Percentiles rank a stretch among this genome's conserved stretches.
phyloP scores from a whole-genome alignment of 1,140 invertebrate species.

The Drosophila arawakana region DNA sequence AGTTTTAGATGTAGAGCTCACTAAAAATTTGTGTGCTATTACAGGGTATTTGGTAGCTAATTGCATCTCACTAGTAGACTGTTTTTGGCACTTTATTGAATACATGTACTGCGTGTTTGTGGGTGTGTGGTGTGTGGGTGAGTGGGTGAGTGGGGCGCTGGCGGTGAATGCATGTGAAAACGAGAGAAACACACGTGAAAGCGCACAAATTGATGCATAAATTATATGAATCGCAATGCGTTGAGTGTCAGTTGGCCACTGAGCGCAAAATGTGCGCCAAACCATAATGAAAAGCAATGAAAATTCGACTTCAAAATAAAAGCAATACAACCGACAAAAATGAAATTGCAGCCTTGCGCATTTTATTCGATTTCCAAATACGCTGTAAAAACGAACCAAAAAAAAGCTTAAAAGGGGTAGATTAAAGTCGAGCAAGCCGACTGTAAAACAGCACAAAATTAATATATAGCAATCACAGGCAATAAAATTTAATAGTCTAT shows the following conservation, averaged over 20 bases:
- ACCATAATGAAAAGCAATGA: slow-evolving; percentile 64
- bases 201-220: slow-evolving; percentile 72
- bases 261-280: slow-evolving; percentile 61
- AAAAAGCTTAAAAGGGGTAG: too few species aligned
- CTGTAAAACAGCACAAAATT: too few species aligned
- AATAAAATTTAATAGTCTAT: too few species aligned
- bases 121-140: slow-evolving; percentile 20
- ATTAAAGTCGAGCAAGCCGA: too few species aligned
- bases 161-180: slow-evolving; percentile 7
- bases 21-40: background rate
- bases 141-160: background rate
- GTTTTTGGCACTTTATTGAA: slow-evolving; percentile 17
- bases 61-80: slow-evolving; percentile 4
- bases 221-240: slow-evolving; percentile 75
- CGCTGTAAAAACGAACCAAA: background rate
- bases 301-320: slow-evolving; percentile 31
- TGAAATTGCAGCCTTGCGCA: background rate
- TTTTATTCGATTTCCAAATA: background rate
- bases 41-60: slow-evolving; percentile 15
- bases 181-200: slow-evolving; percentile 21
- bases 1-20: too few species aligned
- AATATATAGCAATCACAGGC: too few species aligned
- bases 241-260: slow-evolving; percentile 73
- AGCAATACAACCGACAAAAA: slow-evolving; percentile 15
- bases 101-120: slow-evolving; percentile 5